A percentile compares a stretch with the other conserved stretches of the same genome.
phyloP scores from a whole-genome alignment of 1,140 invertebrate genomes.

The Aricia agestis region DNA sequence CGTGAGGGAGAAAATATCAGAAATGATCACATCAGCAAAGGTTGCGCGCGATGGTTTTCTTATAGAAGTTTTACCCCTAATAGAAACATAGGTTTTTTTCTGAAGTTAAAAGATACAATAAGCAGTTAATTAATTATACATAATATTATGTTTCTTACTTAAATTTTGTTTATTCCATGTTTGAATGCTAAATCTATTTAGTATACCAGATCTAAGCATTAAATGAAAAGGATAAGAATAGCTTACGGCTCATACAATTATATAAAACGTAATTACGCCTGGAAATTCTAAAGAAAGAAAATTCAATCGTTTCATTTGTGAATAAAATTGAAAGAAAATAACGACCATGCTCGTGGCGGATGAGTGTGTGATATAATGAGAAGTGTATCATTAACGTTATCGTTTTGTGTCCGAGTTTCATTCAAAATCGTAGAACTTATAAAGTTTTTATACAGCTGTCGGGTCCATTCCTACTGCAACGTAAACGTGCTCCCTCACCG shows the following conservation, averaged over 20 bases:
- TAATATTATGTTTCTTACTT: too few species aligned
- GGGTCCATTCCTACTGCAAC: too few species aligned
- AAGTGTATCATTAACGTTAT: too few species aligned
- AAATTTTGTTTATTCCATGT: too few species aligned
- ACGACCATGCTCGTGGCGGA: not conserved
- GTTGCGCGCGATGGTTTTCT: not conserved
- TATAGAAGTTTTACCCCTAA: not conserved
- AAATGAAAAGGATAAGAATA: not conserved
- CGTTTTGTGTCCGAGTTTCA: too few species aligned
- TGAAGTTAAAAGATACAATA: not conserved
- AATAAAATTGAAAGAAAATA: not conserved
- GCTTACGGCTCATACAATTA: not conserved
- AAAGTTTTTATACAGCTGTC: too few species aligned
- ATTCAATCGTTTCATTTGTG: constrained; percentile 3
- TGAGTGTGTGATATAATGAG: not conserved
- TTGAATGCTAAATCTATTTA: not conserved
- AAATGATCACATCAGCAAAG: not conserved
- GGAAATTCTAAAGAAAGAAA: not conserved
- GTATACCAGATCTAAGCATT: not conserved
- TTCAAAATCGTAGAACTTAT: too few species aligned
- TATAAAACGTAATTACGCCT: not conserved
- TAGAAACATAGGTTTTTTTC: too few species aligned
- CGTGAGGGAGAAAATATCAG: not conserved
- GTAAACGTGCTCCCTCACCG: too few species aligned
- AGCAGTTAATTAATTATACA: not conserved